phyloP scores from a whole-genome alignment of 1,140 invertebrate genomes.

The Tetraneura akinire region DNA sequence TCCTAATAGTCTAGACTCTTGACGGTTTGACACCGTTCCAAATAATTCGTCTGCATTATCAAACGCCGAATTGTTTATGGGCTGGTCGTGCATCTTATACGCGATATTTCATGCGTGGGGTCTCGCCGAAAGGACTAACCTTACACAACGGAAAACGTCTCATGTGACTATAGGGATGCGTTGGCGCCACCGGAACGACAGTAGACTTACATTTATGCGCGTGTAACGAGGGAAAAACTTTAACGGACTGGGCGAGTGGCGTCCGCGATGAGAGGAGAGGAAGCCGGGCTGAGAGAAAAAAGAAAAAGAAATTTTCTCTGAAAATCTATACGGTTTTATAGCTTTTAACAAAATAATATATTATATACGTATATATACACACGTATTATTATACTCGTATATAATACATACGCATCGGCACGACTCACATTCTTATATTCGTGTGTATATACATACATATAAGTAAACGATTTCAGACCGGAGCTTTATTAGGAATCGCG shows the following conservation, averaged over 20 bases:
- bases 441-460: background rate
- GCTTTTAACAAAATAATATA: conserved; percentile 28
- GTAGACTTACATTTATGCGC: conserved; percentile 31
- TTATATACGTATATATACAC: too few species aligned
- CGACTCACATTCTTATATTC: background rate
- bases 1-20: too few species aligned
- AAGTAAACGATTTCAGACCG: conserved; percentile 17
- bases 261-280: background rate
- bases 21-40: conserved; percentile 37
- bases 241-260: background rate
- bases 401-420: conserved; percentile 5
- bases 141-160: conserved; percentile 44
- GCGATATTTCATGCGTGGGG: conserved; percentile 4
- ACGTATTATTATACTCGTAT: too few species aligned
- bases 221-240: conserved; percentile 17
- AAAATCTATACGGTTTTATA: conserved; percentile 16
- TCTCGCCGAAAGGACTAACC: conserved; percentile 36
- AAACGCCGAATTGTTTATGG: conserved; percentile 29
- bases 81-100: background rate
- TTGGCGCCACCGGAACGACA: conserved; percentile 40
- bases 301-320: background rate
- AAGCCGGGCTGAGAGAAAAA: background rate
- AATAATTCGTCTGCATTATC: conserved; percentile 22
- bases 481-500: background rate
- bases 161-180: background rate